Evolutionary conservation across 2,113 vertebrate genomes (phyloP), one percentile per base, ranked within the genome.

Genomic region (Corythornis vintsioides): DNA sequence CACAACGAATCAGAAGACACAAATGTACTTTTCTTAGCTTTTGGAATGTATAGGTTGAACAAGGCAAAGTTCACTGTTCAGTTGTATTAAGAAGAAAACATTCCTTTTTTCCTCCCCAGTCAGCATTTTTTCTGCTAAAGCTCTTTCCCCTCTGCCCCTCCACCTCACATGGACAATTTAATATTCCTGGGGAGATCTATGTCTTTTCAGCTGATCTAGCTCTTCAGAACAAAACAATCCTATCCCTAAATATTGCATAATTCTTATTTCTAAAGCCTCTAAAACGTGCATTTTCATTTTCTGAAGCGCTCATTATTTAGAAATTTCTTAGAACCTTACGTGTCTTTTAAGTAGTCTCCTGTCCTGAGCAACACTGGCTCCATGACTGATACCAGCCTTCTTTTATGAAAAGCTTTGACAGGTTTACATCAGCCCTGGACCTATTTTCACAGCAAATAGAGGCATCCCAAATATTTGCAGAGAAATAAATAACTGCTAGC

Each of bases 161-260:
- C 2, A 20, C 3, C 5, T 5, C 10, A 0, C 0, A 0, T 35
- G 48, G 9, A 15, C 18, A 88, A 25, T 42, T n/a, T 86, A 67
- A 59, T 9, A 25, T 31, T 47, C 9, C 20, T 45, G 24, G 25
- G 16, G 15, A 80, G 0, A 38, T 2, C 2, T 45, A 40, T 3
- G 6, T 63, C 38, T 88, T 55, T 79, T 76, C 29, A 85, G 14
- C 28, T 70, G 45, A 83, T 7, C 5, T 70, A 47, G 28, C 8
- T 89, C 60, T 92, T 76, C 42, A 59, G 26, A 67, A n/a, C 8
- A 40, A 10, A 42, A 50, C 13, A 55, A 5, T 28, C 38, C 66
- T 53, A 45, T 25, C 25, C 42, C 24, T 42, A 66, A 86, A 43
- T 28, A 33, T n/a, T 43, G 8, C 5, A 43, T 63, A 31, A n/a